Percentiles rank a stretch among this genome's conserved stretches.
Conservation (phyloP, 2,797 vertebrate species). For the Pteronotus mesoamericanus region DNA sequence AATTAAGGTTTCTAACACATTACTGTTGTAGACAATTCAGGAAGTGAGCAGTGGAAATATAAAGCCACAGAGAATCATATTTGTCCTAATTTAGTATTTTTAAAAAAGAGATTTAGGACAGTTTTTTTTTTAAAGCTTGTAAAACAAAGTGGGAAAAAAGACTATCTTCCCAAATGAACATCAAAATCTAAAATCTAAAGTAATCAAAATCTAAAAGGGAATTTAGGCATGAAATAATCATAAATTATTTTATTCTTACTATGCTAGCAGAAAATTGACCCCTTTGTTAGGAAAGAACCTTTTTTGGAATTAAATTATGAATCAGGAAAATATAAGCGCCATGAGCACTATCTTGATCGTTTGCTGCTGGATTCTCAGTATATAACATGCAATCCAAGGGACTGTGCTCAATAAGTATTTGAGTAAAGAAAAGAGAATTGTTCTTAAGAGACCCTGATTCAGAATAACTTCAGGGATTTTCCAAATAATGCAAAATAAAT, state of each 20-base stretch:
- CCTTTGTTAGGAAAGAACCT: not conserved
- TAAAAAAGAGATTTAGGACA: not conserved
- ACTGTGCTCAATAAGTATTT: not conserved
- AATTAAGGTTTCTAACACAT: not conserved
- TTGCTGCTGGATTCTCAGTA: not conserved
- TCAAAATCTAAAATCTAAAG: conserved; percentile 31
- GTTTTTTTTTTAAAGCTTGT: not conserved
- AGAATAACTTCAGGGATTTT: conserved; percentile 9
- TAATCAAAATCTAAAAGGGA: conserved; percentile 39
- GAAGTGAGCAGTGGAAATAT: not conserved
- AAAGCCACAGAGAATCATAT: not conserved
- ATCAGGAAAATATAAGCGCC: not conserved
- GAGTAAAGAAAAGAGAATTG: not conserved
- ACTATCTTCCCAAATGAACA: conserved; percentile 4
- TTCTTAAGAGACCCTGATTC: not conserved
- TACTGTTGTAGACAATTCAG: not conserved
- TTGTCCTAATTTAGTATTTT: not conserved
- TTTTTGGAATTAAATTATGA: conserved; percentile 35
- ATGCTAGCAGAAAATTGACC: conserved; percentile 7
- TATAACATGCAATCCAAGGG: not conserved
- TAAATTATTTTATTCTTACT: conserved; percentile 24
- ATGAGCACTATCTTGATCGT: not conserved
- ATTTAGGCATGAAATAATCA: not conserved
- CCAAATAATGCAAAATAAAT: not conserved
- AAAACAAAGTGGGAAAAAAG: not conserved